Evolutionary conservation across 2,797 vertebrate species (phyloP).

Genomic region (Sebastes itinus): DNA sequence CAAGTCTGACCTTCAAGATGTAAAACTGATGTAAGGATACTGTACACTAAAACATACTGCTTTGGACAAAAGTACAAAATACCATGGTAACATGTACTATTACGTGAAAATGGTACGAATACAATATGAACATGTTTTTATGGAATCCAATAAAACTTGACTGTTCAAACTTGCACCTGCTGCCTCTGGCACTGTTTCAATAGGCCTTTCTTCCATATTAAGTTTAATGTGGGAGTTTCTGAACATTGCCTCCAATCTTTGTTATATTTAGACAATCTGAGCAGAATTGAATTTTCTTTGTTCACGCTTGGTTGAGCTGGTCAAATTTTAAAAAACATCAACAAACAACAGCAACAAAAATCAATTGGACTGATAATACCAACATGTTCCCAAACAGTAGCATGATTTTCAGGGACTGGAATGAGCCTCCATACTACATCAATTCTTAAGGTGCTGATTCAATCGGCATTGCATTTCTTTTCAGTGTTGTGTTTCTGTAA

Average conservation of each 20-base stretch:
- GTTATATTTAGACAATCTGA: background rate
- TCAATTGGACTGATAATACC: background rate
- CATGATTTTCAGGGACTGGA: background rate
- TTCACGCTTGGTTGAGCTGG: background rate
- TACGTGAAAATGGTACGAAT: background rate
- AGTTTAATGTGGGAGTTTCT: background rate
- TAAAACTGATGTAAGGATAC: background rate
- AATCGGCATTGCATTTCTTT: background rate
- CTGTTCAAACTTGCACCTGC: background rate
- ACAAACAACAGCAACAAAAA: background rate
- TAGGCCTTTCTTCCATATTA: background rate
- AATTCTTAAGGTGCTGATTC: background rate
- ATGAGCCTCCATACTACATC: background rate
- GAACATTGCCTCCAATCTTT: background rate
- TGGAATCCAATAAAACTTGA: background rate
- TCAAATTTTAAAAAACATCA: background rate
- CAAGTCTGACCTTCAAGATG: constrained; percentile 25
- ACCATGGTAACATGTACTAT: background rate
- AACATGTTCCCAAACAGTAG: background rate
- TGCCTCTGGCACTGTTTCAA: background rate
- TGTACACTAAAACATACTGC: background rate
- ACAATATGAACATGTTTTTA: background rate
- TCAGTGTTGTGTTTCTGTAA: background rate
- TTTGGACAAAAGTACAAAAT: background rate
- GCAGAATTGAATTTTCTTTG: background rate